Evolutionary conservation across 2,797 vertebrate genomes (phyloP), one percentile per base, ranked within the genome.

Genomic region (Echeneis naucrates): DNA sequence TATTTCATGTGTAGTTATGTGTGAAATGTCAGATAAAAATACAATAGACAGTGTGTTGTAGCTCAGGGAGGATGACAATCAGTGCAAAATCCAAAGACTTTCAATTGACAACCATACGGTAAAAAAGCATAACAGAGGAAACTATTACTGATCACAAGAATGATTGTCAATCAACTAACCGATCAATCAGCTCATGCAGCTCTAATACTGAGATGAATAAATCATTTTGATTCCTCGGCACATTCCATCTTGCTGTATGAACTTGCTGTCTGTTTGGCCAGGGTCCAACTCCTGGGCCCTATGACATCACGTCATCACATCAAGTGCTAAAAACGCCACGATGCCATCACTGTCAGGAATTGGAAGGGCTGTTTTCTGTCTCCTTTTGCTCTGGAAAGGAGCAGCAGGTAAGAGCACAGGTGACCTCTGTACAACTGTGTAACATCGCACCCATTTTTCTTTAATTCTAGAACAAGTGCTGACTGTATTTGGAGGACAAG

Each of bases 341-440:
- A 92, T 87, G 92, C 48, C 77, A 81, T 87, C 76, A 26, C 52
- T 82, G 85, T 72, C 76, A 4, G 35, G 27, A 32, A 8, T 56
- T 8, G 21, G 54, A 32, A 75, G 82, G 72, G 68, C 64, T 50
- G 38, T 91, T 73, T 56, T 88, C 56, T 90, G 72, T 45, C 79
- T 93, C 51, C 64, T 92, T 17, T 42, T 92, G 44, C 50, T 90
- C 19, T 75, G 76, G 65, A 75, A 33, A 38, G 69, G 47, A 75
- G 67, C 52, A 2, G 38, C 83, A 89, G 91, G 94, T 94, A 75
- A 72, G 69, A 63, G 10, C 38, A 32, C 11, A 23, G 23, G 33
- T 38, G 50, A 27, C n/a, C 30, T 24, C 2, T 16, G 14, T 42
- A n/a, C n/a, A n/a, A n/a, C n/a, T n/a, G n/a, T n/a, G n/a, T 3